Percentiles rank a stretch among this genome's conserved stretches.
These are phyloP conservation scores for Mus minutoides DNA, from an alignment of 2,797 vertebrate species.

Conservation along the genomic window DNA sequence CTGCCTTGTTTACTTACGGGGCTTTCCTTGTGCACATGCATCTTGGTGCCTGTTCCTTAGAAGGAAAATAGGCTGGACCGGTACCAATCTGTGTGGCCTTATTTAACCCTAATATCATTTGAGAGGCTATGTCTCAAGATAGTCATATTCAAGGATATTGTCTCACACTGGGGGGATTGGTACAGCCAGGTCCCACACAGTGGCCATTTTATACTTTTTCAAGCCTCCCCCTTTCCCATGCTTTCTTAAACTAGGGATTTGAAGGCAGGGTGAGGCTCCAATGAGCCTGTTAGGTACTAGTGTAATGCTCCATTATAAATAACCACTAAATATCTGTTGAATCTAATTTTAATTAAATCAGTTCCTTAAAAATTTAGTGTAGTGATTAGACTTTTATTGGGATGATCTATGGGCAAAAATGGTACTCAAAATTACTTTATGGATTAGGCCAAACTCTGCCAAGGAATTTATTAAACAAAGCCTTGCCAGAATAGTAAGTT, in stretches of 20 bases:
- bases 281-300: not conserved
- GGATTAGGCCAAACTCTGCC: conserved; percentile 38
- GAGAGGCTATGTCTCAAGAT: not conserved
- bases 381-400: conserved; percentile 59
- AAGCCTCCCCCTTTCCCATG: not conserved
- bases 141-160: not conserved
- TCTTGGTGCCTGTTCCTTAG: not conserved
- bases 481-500: conserved; percentile 18
- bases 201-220: not conserved
- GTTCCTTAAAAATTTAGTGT: conserved; percentile 53
- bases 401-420: conserved; percentile 52
- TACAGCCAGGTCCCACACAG: not conserved
- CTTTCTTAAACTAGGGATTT: not conserved
- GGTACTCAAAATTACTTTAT: conserved; percentile 62
- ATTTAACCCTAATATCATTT: not conserved
- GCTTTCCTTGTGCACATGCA: not conserved
- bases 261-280: not conserved
- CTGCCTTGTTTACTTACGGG: not conserved
- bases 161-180: not conserved
- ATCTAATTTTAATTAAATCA: conserved; percentile 73
- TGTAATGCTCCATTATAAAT: conserved; percentile 50
- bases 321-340: conserved; percentile 48
- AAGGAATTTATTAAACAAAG: conserved; percentile 56
- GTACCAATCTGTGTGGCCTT: not conserved
- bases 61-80: not conserved